Evolutionary conservation across 2,113 vertebrate genomes (phyloP), one percentile per base, ranked within the genome.

Genomic region (Panthera uncia): DNA sequence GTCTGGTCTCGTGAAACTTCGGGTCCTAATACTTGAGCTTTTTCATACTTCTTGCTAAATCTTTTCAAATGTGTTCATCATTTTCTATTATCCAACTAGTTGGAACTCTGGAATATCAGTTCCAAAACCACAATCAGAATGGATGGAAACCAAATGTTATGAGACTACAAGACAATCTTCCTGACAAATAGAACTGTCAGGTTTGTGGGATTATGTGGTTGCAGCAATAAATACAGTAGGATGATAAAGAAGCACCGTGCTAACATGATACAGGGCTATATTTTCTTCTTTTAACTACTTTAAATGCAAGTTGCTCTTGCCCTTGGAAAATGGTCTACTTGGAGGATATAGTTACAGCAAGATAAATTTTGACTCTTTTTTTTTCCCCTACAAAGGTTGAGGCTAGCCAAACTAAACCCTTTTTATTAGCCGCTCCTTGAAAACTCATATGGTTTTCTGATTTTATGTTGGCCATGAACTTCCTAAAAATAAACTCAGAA

Each of bases 141-240:
- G 7, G 48, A 88, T 91, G 57, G 90, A 84, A 93, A 95, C 33
- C 93, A 96, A 87, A 73, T 94, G 80, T 78, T 50, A 25, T 12
- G 11, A 78, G 73, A 76, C 36, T 65, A 36, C 45, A 80, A 48
- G 18, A 76, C 74, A 41, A 91, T 73, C 13, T 94, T 55, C 21
- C 66, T 23, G 31, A 94, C 13, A 78, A n/a, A 36, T 15, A 38
- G 9, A 87, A 50, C 19, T 68, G 45, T 45, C 50, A 57, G 63
- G 27, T 87, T 82, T 65, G 25, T n/a, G 29, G 15, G 31, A 8
- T 23, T 76, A 36, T 36, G 12, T 36, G 65, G 31, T 52, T 57
- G 1, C 9, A 57, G 63, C 9, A 36, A 73, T 36, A 69, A 0
- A 0, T 27, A 73, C 8, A 81, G 41, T 21, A 63, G 45, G 65